phyloP scores from a whole-genome alignment of 1,140 invertebrate species.

The Heliconius hermathena region DNA sequence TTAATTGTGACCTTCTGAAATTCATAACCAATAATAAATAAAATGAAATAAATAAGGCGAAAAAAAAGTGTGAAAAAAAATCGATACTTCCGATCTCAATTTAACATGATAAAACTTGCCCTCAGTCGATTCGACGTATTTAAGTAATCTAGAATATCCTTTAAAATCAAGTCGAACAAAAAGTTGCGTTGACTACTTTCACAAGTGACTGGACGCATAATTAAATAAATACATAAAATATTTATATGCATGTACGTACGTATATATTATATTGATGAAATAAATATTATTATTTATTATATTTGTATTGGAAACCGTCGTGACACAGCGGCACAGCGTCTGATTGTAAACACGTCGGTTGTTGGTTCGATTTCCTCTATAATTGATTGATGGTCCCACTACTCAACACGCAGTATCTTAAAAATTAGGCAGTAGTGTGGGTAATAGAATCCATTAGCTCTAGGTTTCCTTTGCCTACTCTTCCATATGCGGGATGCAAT shows the following conservation, averaged over 20 bases:
- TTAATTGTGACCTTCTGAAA: background rate
- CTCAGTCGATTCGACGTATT: conserved; percentile 1
- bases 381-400: no score
- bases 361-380: no score
- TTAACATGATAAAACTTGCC: background rate
- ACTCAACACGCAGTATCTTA: no score
- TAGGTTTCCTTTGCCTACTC: no score
- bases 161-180: conserved; percentile 26
- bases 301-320: no score
- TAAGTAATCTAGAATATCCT: conserved; percentile 19
- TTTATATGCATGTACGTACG: no score
- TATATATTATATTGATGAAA: background rate
- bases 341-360: no score
- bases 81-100: background rate
- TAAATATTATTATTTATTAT: background rate
- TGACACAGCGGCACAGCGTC: no score
- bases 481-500: no score
- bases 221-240: background rate
- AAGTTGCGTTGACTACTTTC: conserved; percentile 21
- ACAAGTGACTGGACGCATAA: conserved; percentile 13
- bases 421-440: no score
- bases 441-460: no score
- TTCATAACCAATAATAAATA: background rate
- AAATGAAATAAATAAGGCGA: background rate
- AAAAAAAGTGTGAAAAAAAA: background rate